A percentile compares a stretch with the other conserved stretches of the same genome.
These are phyloP conservation scores for Sandelia bainsii DNA, from an alignment of 2,797 vertebrate species.

Conservation along the genomic window DNA sequence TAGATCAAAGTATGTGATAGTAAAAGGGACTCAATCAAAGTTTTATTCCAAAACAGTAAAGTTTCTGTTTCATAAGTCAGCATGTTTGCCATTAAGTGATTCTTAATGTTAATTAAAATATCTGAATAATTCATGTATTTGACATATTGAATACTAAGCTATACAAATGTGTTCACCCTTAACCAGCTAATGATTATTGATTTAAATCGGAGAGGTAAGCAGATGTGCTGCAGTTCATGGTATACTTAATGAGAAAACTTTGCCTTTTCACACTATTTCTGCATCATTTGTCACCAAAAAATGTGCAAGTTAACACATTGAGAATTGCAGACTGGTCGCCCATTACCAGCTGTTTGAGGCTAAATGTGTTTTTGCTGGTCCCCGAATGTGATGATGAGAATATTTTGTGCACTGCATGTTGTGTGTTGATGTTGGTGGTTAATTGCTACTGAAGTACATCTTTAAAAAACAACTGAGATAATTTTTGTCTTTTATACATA, in stretches of 20 bases:
- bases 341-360: constrained; percentile 65
- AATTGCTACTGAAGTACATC: constrained; percentile 41
- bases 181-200: constrained; percentile 59
- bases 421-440: constrained; percentile 16
- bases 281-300: constrained; percentile 64
- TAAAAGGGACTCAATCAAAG: not conserved
- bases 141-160: constrained; percentile 49
- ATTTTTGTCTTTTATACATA: constrained; percentile 39
- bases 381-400: constrained; percentile 48
- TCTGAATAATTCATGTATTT: constrained; percentile 75
- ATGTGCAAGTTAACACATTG: constrained; percentile 49
- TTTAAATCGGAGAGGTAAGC: constrained; percentile 51
- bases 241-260: constrained; percentile 60
- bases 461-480: constrained; percentile 20
- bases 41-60: constrained; percentile 18
- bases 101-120: constrained; percentile 63
- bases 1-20: not conserved
- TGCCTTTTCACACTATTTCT: constrained; percentile 57
- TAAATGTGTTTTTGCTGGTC: constrained; percentile 51
- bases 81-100: constrained; percentile 52
- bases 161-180: constrained; percentile 67
- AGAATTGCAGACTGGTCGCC: constrained; percentile 52
- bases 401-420: constrained; percentile 22
- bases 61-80: constrained; percentile 57
- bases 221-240: constrained; percentile 40